Evolutionary conservation across 2,113 vertebrate genomes (phyloP).

Genomic region (Melanerpes formicivorus): DNA sequence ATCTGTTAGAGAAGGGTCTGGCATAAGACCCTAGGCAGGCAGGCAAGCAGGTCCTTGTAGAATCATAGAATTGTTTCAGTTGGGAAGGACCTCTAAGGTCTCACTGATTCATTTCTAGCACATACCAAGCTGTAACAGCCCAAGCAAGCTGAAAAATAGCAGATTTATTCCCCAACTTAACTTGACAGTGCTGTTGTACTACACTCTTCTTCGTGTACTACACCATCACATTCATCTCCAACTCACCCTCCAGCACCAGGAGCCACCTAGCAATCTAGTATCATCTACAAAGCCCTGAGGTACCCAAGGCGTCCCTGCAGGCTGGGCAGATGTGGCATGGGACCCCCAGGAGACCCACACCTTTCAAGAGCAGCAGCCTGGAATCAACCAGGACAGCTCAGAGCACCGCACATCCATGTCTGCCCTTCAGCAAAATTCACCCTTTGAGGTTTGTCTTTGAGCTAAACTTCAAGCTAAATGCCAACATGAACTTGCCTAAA

Average conservation of each 20-base stretch:
- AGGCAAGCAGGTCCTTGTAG: not conserved
- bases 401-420: not conserved
- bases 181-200: rapidly evolving
- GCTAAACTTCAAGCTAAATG: not conserved
- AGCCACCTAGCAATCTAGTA: not conserved
- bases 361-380: not conserved
- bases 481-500: not conserved
- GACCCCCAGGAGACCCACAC: not conserved
- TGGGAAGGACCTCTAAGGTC: not conserved
- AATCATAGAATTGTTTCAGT: no score
- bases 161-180: not conserved
- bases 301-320: not conserved
- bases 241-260: not conserved
- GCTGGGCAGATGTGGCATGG: not conserved
- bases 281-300: not conserved
- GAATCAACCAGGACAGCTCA: not conserved
- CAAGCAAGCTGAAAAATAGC: not conserved
- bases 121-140: not conserved
- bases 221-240: not conserved
- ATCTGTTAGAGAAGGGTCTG: not conserved
- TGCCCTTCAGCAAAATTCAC: not conserved
- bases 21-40: not conserved
- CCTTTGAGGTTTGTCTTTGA: not conserved
- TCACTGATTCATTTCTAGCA: not conserved
- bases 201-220: not conserved